These are phyloP conservation scores for Volucella bombylans DNA, from an alignment of 2,888 invertebrate genomes.

Conservation along the genomic window DNA sequence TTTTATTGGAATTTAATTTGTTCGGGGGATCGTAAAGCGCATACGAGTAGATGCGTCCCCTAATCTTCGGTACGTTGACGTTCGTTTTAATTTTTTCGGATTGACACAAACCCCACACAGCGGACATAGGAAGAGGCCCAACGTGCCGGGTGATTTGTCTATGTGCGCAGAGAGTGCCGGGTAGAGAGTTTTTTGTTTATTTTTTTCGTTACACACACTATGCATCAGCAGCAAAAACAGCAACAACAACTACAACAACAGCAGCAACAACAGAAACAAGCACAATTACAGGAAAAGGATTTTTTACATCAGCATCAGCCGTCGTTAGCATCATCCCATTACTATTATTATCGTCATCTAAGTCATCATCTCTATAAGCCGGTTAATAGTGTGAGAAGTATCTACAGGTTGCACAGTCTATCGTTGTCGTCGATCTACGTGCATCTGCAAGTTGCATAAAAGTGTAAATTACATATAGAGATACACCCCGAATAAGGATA, in stretches of 20 bases:
- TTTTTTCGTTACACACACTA: slow-evolving; percentile 53
- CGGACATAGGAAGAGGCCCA: background rate
- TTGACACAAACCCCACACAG: slow-evolving; percentile 57
- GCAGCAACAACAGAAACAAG: slow-evolving; percentile 26
- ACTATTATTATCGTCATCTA: slow-evolving; percentile 66
- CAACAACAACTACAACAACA: slow-evolving; percentile 24
- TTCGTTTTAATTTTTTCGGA: slow-evolving; percentile 14
- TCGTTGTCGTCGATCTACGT: slow-evolving; percentile 28
- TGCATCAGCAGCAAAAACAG: slow-evolving; percentile 64
- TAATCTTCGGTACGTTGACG: slow-evolving; percentile 24
- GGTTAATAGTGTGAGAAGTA: slow-evolving; percentile 1
- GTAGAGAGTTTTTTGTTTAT: background rate
- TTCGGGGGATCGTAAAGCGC: slow-evolving; percentile 19
- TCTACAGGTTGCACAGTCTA: slow-evolving; percentile 35
- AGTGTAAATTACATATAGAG: slow-evolving; percentile 18
- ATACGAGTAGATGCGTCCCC: slow-evolving; percentile 30
- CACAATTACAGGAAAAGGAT: slow-evolving; percentile 62
- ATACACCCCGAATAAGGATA: slow-evolving; percentile 11
- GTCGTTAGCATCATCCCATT: slow-evolving; percentile 67
- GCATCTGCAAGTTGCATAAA: slow-evolving; percentile 7
- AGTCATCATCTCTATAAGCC: slow-evolving; percentile 70
- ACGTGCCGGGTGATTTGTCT: slow-evolving; percentile 20
- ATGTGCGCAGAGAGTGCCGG: slow-evolving; percentile 18
- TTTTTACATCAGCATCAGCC: slow-evolving; percentile 61
- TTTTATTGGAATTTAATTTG: background rate